Base-by-base conservation (phyloP, 2,888 invertebrate genomes). In the Pyrgus malvae region DNA sequence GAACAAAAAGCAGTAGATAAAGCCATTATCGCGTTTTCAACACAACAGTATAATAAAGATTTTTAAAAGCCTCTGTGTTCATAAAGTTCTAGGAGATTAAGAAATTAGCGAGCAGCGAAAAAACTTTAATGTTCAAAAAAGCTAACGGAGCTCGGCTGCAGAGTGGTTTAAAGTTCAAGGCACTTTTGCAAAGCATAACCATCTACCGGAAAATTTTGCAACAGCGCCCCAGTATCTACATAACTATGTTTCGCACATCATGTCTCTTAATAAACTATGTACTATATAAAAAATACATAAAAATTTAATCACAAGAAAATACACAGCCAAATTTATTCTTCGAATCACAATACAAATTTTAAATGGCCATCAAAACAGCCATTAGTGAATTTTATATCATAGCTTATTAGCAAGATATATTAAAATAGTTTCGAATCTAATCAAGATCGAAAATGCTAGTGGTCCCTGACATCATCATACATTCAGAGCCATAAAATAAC, bases 401-500 rank as follows among this genome's bases (percentile, higher is more conserved):
- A 33, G 3, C 33, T 14, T 44, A 44, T 37, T 37, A 37, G 21
- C 3, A 23, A 11, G 14, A 7, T 23, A 11, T 23, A 41, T 12
- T 8, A 23, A 23, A 45, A 29, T 45, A 27, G 19, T 17, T 44
- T 27, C 8, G 21, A 31, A 21, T 25, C 12, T 55, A 61, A 63
- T 63, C 61, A 60, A 60, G 60, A 61, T 58, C 60, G 37, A 57
- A 54, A 51, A 57, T n/a, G 42, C 23, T 48, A 2, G 40, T 33
- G 29, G 44, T 45, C 31, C 48, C 57, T 56, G 57, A 57, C 54
- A 50, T 54, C 40, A 35, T 48, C 31, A 46, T 40, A 33, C 17
- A 50, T 50, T 48, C 45, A 40, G 12, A 45, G 21, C 29, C 37
- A 44, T 59, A 49, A 51, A 54, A 33, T 50, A 73, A 72, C 68